These are phyloP conservation scores for Dinomys branickii DNA, from an alignment of 2,113 vertebrate genomes.

Conservation along the genomic window DNA sequence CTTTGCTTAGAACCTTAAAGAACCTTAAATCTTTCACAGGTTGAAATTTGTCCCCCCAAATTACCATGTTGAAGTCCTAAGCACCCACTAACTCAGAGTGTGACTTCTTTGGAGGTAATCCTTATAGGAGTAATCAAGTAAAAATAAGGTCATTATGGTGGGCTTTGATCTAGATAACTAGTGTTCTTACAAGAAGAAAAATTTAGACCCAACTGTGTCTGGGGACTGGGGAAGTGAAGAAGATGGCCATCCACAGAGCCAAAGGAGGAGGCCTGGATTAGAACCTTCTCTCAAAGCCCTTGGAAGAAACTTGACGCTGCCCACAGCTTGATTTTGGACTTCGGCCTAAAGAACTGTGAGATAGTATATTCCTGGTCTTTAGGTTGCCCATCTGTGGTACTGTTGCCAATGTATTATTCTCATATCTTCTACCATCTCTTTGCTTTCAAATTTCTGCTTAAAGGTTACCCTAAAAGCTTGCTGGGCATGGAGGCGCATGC, in stretches of 20 bases:
- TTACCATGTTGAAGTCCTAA: not conserved
- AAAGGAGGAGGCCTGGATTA: not conserved
- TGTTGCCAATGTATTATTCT: not conserved
- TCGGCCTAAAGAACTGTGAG: not conserved
- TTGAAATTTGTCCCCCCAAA: not conserved
- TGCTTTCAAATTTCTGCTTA: slow-evolving; percentile 7
- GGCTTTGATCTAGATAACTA: not conserved
- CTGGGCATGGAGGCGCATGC: not conserved
- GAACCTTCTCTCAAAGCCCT: not conserved
- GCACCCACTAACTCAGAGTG: not conserved
- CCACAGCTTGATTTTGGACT: not conserved
- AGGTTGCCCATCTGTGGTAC: not conserved
- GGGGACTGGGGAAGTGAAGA: not conserved
- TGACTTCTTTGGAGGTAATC: not conserved
- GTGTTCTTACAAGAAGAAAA: not conserved
- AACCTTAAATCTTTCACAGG: not conserved
- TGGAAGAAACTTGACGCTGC: not conserved
- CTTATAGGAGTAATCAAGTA: not conserved
- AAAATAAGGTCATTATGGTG: not conserved
- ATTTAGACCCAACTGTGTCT: not conserved
- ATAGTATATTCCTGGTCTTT: not conserved
- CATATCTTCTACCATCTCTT: not conserved
- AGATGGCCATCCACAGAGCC: not conserved
- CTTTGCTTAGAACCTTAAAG: not conserved
- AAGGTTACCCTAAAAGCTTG: not conserved